Conservation (phyloP, 2,888 invertebrate genomes). For the Rapana venosa region DNA sequence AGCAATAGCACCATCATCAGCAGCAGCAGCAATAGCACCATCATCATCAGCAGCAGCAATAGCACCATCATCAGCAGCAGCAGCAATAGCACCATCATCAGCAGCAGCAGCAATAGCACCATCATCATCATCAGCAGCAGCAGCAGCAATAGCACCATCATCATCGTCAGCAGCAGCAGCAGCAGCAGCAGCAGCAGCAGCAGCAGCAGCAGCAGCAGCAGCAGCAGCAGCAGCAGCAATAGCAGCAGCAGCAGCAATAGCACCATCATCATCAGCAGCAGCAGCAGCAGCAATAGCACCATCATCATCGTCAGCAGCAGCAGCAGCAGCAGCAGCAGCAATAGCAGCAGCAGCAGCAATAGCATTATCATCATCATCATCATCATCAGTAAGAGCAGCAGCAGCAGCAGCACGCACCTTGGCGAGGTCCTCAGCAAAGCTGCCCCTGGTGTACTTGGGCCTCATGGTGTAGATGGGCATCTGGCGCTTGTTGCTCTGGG, state of each 20-base stretch:
- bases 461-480: slow-evolving; percentile 89
- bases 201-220: slow-evolving; percentile 19
- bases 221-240: slow-evolving; percentile 7
- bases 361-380: neutral
- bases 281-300: neutral
- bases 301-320: neutral
- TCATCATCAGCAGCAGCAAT: neutral
- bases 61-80: too few species aligned
- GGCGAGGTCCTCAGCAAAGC: slow-evolving; percentile 71
- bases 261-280: neutral
- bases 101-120: neutral
- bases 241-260: slow-evolving; percentile 1
- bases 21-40: neutral
- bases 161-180: too few species aligned
- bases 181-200: neutral
- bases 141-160: neutral
- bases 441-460: slow-evolving; percentile 85
- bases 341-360: slow-evolving; percentile 10
- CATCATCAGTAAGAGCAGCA: neutral
- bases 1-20: too few species aligned
- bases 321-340: neutral
- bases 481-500: slow-evolving; percentile 74
- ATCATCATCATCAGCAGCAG: slow-evolving; percentile 13
- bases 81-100: neutral
- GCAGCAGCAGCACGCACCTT: slow-evolving; percentile 56